Conservation (phyloP, 2,888 invertebrate genomes). For the Mamestra brassicae region DNA sequence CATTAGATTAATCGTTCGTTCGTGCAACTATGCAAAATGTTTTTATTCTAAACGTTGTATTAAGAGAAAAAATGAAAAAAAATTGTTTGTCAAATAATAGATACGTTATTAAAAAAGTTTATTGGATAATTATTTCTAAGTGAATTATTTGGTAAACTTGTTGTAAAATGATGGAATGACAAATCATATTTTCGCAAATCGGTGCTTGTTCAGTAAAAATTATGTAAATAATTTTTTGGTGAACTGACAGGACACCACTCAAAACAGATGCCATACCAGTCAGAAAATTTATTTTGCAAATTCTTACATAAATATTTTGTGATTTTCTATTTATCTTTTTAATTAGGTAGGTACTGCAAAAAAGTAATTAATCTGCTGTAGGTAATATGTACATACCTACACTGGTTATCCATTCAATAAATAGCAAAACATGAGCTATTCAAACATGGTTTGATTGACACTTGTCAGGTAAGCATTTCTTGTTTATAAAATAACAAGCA, state of each 20-base stretch:
- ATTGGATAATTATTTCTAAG: too few species aligned
- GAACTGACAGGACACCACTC: background rate
- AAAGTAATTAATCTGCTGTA: background rate
- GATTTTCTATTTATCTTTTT: background rate
- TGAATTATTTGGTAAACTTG: too few species aligned
- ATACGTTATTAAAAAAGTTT: too few species aligned
- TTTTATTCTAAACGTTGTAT: too few species aligned
- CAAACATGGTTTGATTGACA: slow-evolving; percentile 37
- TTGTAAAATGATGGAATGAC: too few species aligned
- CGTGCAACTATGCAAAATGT: too few species aligned
- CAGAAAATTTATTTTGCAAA: background rate
- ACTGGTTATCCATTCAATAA: slow-evolving; percentile 18
- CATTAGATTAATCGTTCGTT: too few species aligned
- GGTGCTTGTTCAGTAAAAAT: too few species aligned
- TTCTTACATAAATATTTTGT: background rate
- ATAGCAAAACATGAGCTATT: slow-evolving; percentile 4
- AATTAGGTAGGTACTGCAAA: background rate
- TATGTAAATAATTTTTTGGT: too few species aligned
- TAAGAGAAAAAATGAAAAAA: too few species aligned
- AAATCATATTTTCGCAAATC: too few species aligned
- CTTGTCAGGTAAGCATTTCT: slow-evolving; percentile 27
- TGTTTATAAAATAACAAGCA: slow-evolving; percentile 32
- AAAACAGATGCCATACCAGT: background rate
- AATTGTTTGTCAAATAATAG: too few species aligned
- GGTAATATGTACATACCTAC: background rate